phyloP scores from a whole-genome alignment of 2,113 vertebrate genomes.

The Gnathonemus longibarbis region DNA sequence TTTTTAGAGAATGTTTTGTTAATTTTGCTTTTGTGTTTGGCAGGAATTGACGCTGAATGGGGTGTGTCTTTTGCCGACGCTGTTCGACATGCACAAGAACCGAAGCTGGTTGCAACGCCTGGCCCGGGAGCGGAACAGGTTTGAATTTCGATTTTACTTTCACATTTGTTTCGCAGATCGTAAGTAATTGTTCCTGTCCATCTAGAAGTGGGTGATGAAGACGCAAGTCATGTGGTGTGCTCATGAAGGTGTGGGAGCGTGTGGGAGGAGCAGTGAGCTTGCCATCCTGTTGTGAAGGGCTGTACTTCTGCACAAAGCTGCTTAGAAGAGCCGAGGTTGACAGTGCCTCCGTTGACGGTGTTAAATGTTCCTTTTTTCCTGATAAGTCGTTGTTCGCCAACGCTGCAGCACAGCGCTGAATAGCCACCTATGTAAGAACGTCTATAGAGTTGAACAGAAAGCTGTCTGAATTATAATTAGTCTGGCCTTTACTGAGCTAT shows the following conservation, averaged over 20 bases:
- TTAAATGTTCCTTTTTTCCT: neutral
- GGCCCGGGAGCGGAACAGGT: constrained; percentile 62
- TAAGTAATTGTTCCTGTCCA: neutral
- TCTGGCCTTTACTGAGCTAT: neutral
- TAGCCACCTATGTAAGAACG: neutral
- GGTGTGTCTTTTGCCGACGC: constrained; percentile 63
- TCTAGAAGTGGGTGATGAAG: neutral
- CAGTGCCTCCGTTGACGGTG: neutral
- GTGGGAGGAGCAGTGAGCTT: neutral
- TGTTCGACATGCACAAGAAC: constrained; percentile 61
- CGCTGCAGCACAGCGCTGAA: neutral
- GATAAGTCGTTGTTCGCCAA: neutral
- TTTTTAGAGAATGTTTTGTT: neutral
- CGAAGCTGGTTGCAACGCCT: constrained; percentile 65
- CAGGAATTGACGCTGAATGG: constrained; percentile 62
- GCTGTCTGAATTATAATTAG: neutral
- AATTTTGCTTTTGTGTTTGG: constrained; percentile 30
- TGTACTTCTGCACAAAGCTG: constrained; percentile 12
- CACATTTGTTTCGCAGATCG: neutral
- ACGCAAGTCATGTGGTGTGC: neutral
- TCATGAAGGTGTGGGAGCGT: neutral
- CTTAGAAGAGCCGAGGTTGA: neutral
- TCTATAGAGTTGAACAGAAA: neutral
- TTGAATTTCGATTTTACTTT: constrained; percentile 16
- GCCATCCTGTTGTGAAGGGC: neutral